Base-by-base conservation (phyloP, 1,140 invertebrate species). In the Camponotus floridanus region DNA sequence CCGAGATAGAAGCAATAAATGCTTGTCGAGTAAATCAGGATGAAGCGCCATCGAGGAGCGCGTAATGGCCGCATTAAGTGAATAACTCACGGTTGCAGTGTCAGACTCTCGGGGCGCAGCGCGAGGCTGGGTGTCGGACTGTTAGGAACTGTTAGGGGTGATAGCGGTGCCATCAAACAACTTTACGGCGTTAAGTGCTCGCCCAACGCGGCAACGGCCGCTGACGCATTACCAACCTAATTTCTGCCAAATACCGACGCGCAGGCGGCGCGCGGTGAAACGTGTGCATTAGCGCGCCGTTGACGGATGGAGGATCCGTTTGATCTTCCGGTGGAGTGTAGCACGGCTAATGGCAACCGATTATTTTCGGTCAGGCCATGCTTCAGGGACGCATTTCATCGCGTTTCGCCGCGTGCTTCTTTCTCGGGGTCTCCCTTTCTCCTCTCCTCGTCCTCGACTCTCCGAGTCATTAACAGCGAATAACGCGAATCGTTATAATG, bases 21-120 rank as follows among this genome's bases (percentile, higher is more conserved):
- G 93, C 90, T 92, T 92, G 94, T 94, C 93, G 90, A 94, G 92
- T 94, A 94, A 94, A 94, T 94, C 94, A 94, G 93, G 93, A 94
- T 94, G 92, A 94, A 93, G 92, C 92, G 92, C 92, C 93, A 94
- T 94, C 90, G 93, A 94, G 93, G 88, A 92, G 91, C 92, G 83
- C 91, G 93, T 94, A 94, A 94, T 94, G 93, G 93, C 84, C 91
- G 93, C 89, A 94, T 94, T 94, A 94, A 94, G 93, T 94, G 93
- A 94, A 94, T 94, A 94, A 94, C 92, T 94, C 92, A 94, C 91
- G 89, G 88, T 90, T 91, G 87, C 86, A 87, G 78, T 87, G 91
- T 92, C 88, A 90, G 89, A 88, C 86, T 85, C 51, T 6, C 67
- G 61, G 86, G 80, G 87, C 76, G 84, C 84, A 80, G 79, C 86